Conservation (phyloP, 2,888 invertebrate species). For the Tigriopus californicus region DNA sequence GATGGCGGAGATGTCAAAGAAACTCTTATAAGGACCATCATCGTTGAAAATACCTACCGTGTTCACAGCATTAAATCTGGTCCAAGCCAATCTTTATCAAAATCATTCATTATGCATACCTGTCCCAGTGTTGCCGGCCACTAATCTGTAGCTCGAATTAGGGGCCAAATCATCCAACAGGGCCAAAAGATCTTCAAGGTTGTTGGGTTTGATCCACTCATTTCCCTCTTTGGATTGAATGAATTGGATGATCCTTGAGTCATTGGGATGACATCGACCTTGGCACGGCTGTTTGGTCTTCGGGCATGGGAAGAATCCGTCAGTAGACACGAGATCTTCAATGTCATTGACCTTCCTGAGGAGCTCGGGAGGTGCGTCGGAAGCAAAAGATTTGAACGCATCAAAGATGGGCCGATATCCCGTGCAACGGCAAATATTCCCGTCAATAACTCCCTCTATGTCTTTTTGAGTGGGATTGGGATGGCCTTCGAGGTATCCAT, state of each 20-base stretch:
- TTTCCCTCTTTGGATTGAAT: not conserved
- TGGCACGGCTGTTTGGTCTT: too few species aligned
- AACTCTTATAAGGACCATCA: not conserved
- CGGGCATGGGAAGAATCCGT: too few species aligned
- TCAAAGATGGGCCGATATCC: constrained; percentile 46
- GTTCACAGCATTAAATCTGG: too few species aligned
- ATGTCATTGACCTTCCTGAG: not conserved
- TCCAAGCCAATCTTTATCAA: too few species aligned
- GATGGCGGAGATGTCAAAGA: not conserved
- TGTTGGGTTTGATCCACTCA: not conserved
- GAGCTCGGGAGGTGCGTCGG: not conserved
- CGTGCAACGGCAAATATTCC: constrained; percentile 29
- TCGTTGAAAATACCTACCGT: not conserved
- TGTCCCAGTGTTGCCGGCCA: not conserved
- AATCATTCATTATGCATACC: not conserved
- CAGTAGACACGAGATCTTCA: not conserved
- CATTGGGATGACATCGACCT: too few species aligned
- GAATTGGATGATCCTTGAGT: not conserved
- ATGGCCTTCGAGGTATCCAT: constrained; percentile 32
- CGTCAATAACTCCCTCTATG: constrained; percentile 26
- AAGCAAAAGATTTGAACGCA: constrained; percentile 52
- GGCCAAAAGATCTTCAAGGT: not conserved
- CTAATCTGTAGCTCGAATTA: not conserved
- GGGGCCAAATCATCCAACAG: not conserved
- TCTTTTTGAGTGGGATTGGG: constrained; percentile 17